These are phyloP conservation scores for Lerista edwardsae DNA, from an alignment of 2,797 vertebrate species.

Conservation along the genomic window DNA sequence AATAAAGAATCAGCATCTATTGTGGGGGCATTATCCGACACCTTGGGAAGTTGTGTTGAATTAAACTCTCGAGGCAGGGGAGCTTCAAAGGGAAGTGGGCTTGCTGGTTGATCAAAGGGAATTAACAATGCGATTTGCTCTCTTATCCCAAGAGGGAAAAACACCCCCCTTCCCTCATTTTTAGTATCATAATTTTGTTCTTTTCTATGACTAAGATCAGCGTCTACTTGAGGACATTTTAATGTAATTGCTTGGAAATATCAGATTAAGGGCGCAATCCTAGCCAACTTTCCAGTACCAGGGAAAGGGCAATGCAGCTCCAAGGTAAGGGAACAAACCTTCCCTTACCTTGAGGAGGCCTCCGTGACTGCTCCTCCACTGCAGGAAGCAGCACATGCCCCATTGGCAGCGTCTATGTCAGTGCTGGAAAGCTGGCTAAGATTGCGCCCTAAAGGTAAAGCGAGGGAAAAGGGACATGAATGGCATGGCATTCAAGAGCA, in stretches of 20 bases:
- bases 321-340: too few relatives aligned
- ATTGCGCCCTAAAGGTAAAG: too few relatives aligned
- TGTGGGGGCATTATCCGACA: constrained; percentile 60
- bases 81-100: constrained; percentile 27
- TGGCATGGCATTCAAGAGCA: too few relatives aligned
- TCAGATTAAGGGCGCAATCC: too few relatives aligned
- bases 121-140: constrained; percentile 14
- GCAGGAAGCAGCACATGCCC: too few relatives aligned
- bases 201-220: background rate
- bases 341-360: too few relatives aligned
- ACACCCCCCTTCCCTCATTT: background rate
- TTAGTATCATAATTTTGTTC: constrained; percentile 21
- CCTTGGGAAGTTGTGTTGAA: constrained; percentile 45
- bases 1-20: constrained; percentile 66
- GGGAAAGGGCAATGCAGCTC: too few relatives aligned
- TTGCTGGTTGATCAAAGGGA: constrained; percentile 31
- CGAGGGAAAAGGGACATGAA: too few relatives aligned
- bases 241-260: background rate
- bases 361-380: too few relatives aligned
- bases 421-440: too few relatives aligned
- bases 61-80: constrained; percentile 20
- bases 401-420: too few relatives aligned
- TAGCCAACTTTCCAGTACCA: too few relatives aligned
- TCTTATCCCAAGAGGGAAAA: constrained; percentile 3
- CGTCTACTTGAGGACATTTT: background rate